Conservation (phyloP, 1,140 invertebrate species). For the Drosophila saltans region DNA sequence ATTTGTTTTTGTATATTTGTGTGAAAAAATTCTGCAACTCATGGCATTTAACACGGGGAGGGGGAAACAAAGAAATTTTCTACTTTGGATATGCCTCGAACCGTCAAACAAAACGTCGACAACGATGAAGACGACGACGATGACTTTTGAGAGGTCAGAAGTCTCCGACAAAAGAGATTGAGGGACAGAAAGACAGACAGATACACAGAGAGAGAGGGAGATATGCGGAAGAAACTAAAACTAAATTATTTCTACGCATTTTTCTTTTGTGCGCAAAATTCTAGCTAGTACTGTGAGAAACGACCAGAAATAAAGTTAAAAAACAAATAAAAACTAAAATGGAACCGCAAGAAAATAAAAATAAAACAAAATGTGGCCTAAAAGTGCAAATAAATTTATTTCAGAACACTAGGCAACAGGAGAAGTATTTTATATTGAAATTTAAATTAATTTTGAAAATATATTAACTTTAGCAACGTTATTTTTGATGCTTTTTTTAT, state of each 20-base stretch:
- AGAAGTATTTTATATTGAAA: too few relatives aligned
- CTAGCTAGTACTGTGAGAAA: conserved; percentile 27
- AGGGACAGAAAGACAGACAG: background rate
- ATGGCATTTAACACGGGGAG: conserved; percentile 66
- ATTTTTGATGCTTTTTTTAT: too few relatives aligned
- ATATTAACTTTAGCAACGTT: too few relatives aligned
- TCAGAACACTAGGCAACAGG: conserved; percentile 25
- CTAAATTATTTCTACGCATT: conserved; percentile 54
- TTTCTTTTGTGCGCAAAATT: background rate
- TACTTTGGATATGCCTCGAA: conserved; percentile 53
- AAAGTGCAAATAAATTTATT: conserved; percentile 33
- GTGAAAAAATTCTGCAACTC: conserved; percentile 61
- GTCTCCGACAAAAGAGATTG: background rate
- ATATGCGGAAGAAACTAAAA: conserved; percentile 24
- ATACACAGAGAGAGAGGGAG: conserved; percentile 7
- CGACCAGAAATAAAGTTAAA: conserved; percentile 17
- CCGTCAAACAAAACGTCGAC: conserved; percentile 16
- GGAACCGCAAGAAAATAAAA: conserved; percentile 42
- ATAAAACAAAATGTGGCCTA: conserved; percentile 22
- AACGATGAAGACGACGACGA: background rate
- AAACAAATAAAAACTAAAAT: conserved; percentile 58
- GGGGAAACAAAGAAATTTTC: conserved; percentile 69
- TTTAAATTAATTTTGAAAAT: too few relatives aligned
- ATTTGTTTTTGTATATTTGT: background rate
- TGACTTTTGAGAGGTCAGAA: conserved; percentile 13